A percentile compares a stretch with the other conserved stretches of the same genome.
Evolutionary conservation across 2,113 vertebrate genomes (phyloP).

Genomic region (Emydura subglobosa): DNA sequence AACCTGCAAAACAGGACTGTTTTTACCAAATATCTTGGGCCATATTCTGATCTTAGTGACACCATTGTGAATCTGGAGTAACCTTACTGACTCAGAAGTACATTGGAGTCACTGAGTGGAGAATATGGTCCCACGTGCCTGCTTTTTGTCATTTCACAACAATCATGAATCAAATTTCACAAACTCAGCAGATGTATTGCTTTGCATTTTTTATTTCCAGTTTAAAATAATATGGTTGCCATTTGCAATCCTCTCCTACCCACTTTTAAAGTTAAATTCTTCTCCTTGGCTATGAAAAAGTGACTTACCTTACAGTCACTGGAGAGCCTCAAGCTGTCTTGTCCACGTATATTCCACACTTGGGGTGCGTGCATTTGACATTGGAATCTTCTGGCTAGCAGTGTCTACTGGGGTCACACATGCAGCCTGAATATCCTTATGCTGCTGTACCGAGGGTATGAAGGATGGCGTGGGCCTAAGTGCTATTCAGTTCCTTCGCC

Average conservation of each 20-base stretch:
- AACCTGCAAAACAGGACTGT: not conserved
- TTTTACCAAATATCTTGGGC: not conserved
- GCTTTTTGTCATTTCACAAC: not conserved
- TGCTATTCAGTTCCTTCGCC: not conserved
- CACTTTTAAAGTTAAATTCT: not conserved
- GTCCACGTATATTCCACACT: not conserved
- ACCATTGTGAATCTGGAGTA: not conserved
- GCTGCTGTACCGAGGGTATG: accelerated
- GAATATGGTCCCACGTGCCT: not conserved
- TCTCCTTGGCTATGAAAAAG: not conserved
- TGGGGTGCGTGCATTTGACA: not conserved
- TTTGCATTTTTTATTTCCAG: not conserved
- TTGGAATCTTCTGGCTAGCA: not conserved
- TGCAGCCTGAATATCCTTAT: not conserved
- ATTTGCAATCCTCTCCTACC: not conserved
- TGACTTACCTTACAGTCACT: accelerated
- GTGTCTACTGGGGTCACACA: not conserved
- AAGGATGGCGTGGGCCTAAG: not conserved
- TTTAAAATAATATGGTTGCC: not conserved
- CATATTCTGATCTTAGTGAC: not conserved
- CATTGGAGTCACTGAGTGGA: not conserved
- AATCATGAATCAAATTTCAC: not conserved
- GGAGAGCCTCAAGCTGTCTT: not conserved
- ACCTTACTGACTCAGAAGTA: not conserved
- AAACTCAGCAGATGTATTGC: not conserved